These are phyloP conservation scores for Caracal caracal DNA, from an alignment of 2,113 vertebrate genomes.

Conservation along the genomic window DNA sequence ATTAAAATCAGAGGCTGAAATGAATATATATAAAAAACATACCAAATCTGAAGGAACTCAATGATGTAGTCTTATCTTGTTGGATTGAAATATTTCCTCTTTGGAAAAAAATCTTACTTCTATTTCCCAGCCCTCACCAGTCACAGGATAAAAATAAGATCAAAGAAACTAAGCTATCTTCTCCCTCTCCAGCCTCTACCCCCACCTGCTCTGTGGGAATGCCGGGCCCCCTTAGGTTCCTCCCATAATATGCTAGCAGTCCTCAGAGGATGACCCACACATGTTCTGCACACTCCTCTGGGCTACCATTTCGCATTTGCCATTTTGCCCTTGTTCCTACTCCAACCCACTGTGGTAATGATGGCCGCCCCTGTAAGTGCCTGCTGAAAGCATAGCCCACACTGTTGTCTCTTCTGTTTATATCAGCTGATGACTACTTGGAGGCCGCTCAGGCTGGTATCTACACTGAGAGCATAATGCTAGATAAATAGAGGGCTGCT, in stretches of 20 bases:
- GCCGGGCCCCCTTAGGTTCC: background rate
- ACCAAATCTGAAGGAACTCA: background rate
- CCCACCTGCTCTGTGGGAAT: background rate
- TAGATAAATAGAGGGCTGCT: background rate
- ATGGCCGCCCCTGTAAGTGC: background rate
- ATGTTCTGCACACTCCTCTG: background rate
- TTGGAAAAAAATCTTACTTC: background rate
- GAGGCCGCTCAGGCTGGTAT: background rate
- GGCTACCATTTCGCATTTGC: background rate
- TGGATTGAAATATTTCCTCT: background rate
- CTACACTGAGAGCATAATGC: background rate
- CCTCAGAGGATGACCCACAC: background rate
- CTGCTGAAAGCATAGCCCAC: background rate
- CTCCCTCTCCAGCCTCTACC: background rate
- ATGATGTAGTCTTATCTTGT: background rate
- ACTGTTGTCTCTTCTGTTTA: background rate
- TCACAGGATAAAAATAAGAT: conserved; percentile 44
- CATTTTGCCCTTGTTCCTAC: background rate
- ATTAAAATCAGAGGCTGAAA: background rate
- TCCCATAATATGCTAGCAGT: background rate
- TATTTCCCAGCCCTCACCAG: background rate
- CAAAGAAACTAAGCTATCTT: background rate
- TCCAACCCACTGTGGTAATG: background rate
- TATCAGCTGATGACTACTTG: background rate
- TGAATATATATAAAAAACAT: background rate